These are phyloP conservation scores for Gonocerus acuteangulatus DNA, from an alignment of 2,888 invertebrate species.

Conservation along the genomic window DNA sequence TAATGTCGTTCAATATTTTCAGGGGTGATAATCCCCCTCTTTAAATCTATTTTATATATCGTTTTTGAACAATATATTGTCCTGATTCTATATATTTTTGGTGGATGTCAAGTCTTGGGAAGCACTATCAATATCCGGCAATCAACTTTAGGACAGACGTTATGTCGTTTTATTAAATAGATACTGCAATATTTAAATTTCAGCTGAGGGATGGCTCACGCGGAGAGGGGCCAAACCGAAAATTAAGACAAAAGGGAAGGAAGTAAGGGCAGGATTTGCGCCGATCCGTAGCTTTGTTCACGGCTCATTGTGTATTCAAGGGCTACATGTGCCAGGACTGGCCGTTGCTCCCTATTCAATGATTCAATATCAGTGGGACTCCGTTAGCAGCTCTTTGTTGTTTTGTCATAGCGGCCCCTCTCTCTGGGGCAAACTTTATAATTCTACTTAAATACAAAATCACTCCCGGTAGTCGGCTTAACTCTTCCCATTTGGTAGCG, in stretches of 20 bases:
- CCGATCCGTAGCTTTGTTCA: neutral
- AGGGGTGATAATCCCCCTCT: no score
- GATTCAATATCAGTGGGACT: neutral
- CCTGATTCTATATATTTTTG: no score
- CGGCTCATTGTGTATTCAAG: neutral
- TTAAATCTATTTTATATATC: no score
- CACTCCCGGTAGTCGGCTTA: neutral
- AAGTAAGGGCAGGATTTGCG: neutral
- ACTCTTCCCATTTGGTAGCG: neutral
- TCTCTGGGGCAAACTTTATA: conserved; percentile 1
- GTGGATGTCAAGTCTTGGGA: no score
- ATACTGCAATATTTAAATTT: no score
- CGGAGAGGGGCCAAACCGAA: no score
- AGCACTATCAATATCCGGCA: no score
- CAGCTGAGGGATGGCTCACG: no score
- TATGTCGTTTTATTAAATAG: no score
- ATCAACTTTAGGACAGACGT: no score
- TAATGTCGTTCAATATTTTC: no score
- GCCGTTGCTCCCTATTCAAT: neutral
- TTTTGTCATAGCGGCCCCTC: neutral
- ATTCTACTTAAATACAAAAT: conserved; percentile 1
- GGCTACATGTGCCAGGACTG: neutral
- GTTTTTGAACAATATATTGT: no score
- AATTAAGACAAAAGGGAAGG: neutral
- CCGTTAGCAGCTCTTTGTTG: neutral